These are phyloP conservation scores for Rhabdomys pumilio DNA, from an alignment of 2,797 vertebrate genomes.

Conservation along the genomic window DNA sequence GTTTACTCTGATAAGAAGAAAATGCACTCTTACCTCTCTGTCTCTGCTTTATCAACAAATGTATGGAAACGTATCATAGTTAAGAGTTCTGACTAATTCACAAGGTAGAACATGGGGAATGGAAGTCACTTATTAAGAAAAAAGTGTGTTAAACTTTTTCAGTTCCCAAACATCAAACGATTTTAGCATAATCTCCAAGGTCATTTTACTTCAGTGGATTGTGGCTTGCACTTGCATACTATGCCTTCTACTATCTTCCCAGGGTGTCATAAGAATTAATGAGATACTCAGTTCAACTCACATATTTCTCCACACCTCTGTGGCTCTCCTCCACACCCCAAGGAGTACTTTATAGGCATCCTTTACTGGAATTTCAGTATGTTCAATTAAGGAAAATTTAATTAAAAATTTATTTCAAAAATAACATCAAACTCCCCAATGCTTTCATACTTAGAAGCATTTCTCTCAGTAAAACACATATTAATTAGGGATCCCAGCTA, in stretches of 20 bases:
- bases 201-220: slow-evolving; percentile 82
- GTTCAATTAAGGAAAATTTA: slow-evolving; percentile 85
- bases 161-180: slow-evolving; percentile 63
- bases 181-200: slow-evolving; percentile 76
- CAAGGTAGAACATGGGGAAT: neutral
- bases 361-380: slow-evolving; percentile 84
- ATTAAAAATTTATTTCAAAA: slow-evolving; percentile 87
- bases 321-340: slow-evolving; percentile 75
- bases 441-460: slow-evolving; percentile 79
- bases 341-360: slow-evolving; percentile 80
- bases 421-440: slow-evolving; percentile 84
- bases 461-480: slow-evolving; percentile 84
- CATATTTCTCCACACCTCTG: slow-evolving; percentile 83
- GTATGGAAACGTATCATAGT: slow-evolving; percentile 66
- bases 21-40: slow-evolving; percentile 74
- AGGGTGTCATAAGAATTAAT: slow-evolving; percentile 81
- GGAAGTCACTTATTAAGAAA: neutral
- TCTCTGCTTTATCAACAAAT: slow-evolving; percentile 69
- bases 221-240: slow-evolving; percentile 49
- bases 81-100: slow-evolving; percentile 73
- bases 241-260: slow-evolving; percentile 62
- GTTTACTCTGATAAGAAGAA: slow-evolving; percentile 73
- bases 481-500: slow-evolving; percentile 82
- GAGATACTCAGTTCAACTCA: slow-evolving; percentile 75
- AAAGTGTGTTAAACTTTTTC: slow-evolving; percentile 38